Percentiles rank a stretch among this genome's conserved stretches.
phyloP scores from a whole-genome alignment of 2,797 vertebrate genomes.

The Avahi laniger region DNA sequence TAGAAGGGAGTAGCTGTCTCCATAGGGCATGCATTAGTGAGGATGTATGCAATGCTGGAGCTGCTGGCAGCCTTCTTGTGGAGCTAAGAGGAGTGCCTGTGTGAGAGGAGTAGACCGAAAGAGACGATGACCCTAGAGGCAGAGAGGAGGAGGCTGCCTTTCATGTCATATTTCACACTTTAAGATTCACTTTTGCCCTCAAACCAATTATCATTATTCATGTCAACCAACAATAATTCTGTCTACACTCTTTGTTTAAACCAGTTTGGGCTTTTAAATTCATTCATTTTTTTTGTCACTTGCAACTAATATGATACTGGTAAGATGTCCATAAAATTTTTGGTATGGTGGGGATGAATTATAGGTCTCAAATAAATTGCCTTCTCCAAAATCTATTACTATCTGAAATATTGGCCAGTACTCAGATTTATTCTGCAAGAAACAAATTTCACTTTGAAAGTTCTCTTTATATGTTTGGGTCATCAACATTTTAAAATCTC shows the following conservation, averaged over 20 bases:
- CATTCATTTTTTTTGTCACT: not conserved
- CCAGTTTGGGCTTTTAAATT: not conserved
- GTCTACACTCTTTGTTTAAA: not conserved
- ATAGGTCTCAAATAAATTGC: not conserved
- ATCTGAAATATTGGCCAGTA: not conserved
- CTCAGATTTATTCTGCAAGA: not conserved
- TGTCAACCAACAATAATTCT: not conserved
- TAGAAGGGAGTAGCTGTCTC: not conserved
- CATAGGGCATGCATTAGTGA: not conserved
- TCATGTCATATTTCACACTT: not conserved
- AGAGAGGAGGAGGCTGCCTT: not conserved
- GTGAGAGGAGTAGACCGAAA: not conserved
- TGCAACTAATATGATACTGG: not conserved
- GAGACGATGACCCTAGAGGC: not conserved
- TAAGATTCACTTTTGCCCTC: not conserved
- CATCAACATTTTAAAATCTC: not conserved
- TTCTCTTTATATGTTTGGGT: not conserved
- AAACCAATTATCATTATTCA: not conserved
- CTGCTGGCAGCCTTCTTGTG: not conserved
- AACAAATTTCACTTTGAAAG: constrained; percentile 21
- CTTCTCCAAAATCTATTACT: not conserved
- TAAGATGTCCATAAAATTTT: not conserved
- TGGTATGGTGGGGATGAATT: not conserved
- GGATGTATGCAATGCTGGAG: not conserved
- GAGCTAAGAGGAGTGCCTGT: not conserved